These are phyloP conservation scores for Spea bombifrons DNA, from an alignment of 2,113 vertebrate species.

Conservation along the genomic window DNA sequence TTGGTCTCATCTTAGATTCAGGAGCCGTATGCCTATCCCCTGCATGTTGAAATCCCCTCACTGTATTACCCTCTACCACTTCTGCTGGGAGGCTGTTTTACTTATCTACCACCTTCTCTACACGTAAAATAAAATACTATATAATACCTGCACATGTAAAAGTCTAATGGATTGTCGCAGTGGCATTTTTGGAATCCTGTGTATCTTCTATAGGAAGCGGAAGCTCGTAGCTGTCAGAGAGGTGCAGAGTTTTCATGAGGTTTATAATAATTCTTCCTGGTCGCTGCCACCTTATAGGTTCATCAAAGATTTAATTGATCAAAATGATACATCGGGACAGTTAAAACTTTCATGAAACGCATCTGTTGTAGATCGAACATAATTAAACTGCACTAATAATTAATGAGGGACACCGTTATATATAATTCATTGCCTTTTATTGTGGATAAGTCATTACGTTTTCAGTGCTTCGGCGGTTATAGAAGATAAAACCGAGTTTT, in stretches of 20 bases:
- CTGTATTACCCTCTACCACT: too few species aligned
- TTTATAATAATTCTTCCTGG: not conserved
- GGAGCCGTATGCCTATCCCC: too few species aligned
- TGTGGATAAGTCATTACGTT: constrained; percentile 26
- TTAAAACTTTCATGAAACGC: constrained; percentile 30
- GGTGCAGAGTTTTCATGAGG: not conserved
- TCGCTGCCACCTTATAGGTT: not conserved
- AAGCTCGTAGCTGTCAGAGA: not conserved
- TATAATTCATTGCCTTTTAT: constrained; percentile 26
- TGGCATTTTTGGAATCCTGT: too few species aligned
- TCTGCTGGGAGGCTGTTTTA: too few species aligned
- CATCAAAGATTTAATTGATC: constrained; percentile 18
- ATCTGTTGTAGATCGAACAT: constrained; percentile 8
- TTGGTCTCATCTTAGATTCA: too few species aligned
- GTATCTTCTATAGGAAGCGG: too few species aligned
- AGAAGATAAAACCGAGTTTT: not conserved
- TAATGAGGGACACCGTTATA: constrained; percentile 8
- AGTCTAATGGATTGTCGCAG: too few species aligned
- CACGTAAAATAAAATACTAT: too few species aligned
- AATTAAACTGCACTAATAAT: constrained; percentile 32
- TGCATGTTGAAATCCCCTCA: too few species aligned
- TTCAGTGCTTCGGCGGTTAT: constrained; percentile 1
- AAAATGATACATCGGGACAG: constrained; percentile 12
- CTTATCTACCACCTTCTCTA: too few species aligned
- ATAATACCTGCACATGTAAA: too few species aligned